Evolutionary conservation across 2,113 vertebrate species (phyloP), one percentile per base, ranked within the genome.

Genomic region (Perognathus longimembris): DNA sequence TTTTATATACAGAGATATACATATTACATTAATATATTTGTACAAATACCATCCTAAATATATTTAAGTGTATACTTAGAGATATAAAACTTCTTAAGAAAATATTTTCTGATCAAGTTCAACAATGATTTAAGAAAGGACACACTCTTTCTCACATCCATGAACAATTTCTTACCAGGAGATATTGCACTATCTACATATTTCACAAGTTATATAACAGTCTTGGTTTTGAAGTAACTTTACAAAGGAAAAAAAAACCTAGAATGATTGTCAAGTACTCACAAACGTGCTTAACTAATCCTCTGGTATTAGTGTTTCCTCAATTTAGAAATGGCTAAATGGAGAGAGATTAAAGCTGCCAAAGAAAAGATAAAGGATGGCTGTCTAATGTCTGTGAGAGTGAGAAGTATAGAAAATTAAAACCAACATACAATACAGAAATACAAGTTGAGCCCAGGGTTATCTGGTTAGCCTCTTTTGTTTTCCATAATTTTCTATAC

Each of bases 321-420:
- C n/a, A 64, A 57, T 95, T 95, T 96, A 93, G 90, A 92, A 88
- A 90, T 84, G 69, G 40, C 54, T 95, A 81, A 95, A 88, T 92
- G 42, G 24, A 75, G 71, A 11, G 74, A 63, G 96, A 88, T 93
- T 86, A 95, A 92, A 81, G 63, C 85, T 80, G 75, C 82, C 77
- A 85, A 83, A 26, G 36, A 15, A 82, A 32, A 95, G 94, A 95
- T 95, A 95, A 95, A 94, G 38, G n/a, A 71, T 76, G 36, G n/a
- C 93, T 89, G 83, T 82, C 61, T 91, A 94, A 85, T 50, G 88
- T 91, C 89, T 71, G 26, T 32, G 69, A 90, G 79, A 91, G 86
- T 22, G 71, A 88, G 61, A 93, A 75, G 54, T 54, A 45, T 42
- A 84, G 63, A 70, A 93, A 92, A 79, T 64, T 50, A 75, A 91